These are phyloP conservation scores for Pan troglodytes DNA, from an alignment of 2,113 vertebrate species.

Conservation along the genomic window NHGRI_mPanTro3-v2.1_pri NC_072416.2:13372001-13372500, in stretches of 20 bases:
- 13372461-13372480: too few species aligned
- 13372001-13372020: background rate
- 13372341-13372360: too few species aligned
- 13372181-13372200: background rate
- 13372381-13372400: too few species aligned
- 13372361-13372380: too few species aligned
- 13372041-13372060: background rate
- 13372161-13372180: background rate
- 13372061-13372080: background rate
- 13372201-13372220: background rate
- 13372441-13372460: too few species aligned
- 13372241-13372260: background rate
- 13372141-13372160: background rate
- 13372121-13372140: background rate
- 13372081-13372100: background rate
- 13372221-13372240: background rate
- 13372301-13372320: too few species aligned
- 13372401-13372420: too few species aligned
- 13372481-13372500: too few species aligned
- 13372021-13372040: background rate
- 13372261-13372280: background rate
- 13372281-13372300: too few species aligned
- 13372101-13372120: too few species aligned
- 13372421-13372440: too few species aligned
- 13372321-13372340: too few species aligned